Evolutionary conservation across 2,888 invertebrate genomes (phyloP).

Genomic region (Idaea aversata): DNA sequence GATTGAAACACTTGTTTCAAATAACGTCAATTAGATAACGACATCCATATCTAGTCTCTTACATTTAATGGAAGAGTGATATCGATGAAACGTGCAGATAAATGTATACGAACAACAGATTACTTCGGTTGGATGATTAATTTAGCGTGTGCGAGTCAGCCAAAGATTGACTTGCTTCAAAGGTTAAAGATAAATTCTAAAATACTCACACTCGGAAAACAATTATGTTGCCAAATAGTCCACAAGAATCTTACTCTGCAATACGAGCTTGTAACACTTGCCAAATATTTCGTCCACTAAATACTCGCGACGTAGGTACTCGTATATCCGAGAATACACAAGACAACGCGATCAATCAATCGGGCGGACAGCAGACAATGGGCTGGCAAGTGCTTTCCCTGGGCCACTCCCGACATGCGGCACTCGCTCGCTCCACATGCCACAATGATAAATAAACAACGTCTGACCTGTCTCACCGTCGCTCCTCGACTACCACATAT

Average conservation of each 20-base stretch:
- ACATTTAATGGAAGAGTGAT: background rate
- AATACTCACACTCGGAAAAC: conserved; percentile 15
- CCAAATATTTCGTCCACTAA: conserved; percentile 41
- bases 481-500: conserved; percentile 1
- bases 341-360: conserved; percentile 53
- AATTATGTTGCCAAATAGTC: conserved; percentile 11
- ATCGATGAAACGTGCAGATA: background rate
- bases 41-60: background rate
- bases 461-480: conserved; percentile 23
- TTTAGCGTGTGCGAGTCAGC: background rate
- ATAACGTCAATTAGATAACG: background rate
- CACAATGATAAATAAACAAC: conserved; percentile 32
- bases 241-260: conserved; percentile 19
- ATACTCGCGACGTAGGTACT: conserved; percentile 17
- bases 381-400: conserved; percentile 56
- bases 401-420: conserved; percentile 40
- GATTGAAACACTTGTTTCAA: background rate
- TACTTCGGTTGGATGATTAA: background rate
- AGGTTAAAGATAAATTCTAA: background rate
- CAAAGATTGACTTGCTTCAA: background rate
- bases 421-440: conserved; percentile 32
- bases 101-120: background rate
- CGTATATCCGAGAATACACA: conserved; percentile 39
- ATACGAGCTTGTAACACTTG: conserved; percentile 28
- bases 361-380: conserved; percentile 47